Evolutionary conservation across 2,888 invertebrate species (phyloP).

Genomic region (Catocala fraxini): DNA sequence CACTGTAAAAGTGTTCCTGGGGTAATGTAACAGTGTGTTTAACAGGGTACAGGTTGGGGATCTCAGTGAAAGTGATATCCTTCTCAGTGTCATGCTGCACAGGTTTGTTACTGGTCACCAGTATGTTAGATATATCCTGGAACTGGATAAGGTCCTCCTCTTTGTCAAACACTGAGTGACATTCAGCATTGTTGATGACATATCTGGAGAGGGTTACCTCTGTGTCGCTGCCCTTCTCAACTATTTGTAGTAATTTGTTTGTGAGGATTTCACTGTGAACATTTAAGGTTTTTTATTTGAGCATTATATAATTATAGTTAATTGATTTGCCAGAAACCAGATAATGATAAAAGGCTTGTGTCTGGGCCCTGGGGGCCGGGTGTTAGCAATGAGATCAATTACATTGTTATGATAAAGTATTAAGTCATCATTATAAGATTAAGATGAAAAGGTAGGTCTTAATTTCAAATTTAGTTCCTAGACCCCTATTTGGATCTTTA

Average conservation of each 20-base stretch:
- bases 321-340: no score
- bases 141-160: slow-evolving; percentile 89
- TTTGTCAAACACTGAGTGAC: slow-evolving; percentile 88
- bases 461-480: no score
- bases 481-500: no score
- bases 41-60: slow-evolving; percentile 93
- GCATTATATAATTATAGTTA: no score
- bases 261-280: slow-evolving; percentile 89
- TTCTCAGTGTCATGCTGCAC: slow-evolving; percentile 86
- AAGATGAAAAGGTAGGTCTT: no score
- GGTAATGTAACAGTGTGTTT: slow-evolving; percentile 90
- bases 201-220: slow-evolving; percentile 86
- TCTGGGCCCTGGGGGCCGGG: no score
- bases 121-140: slow-evolving; percentile 88
- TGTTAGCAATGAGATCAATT: no score
- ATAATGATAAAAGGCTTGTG: no score
- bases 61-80: slow-evolving; percentile 80
- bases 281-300: background rate
- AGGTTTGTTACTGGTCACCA: slow-evolving; percentile 89
- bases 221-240: slow-evolving; percentile 89
- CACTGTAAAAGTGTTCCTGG: slow-evolving; percentile 89
- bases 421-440: no score
- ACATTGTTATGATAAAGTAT: no score
- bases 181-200: slow-evolving; percentile 87
- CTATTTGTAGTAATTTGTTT: slow-evolving; percentile 89